Evolutionary conservation across 2,888 invertebrate genomes (phyloP), one percentile per base, ranked within the genome.

Genomic region (Branchellion lobata): DNA sequence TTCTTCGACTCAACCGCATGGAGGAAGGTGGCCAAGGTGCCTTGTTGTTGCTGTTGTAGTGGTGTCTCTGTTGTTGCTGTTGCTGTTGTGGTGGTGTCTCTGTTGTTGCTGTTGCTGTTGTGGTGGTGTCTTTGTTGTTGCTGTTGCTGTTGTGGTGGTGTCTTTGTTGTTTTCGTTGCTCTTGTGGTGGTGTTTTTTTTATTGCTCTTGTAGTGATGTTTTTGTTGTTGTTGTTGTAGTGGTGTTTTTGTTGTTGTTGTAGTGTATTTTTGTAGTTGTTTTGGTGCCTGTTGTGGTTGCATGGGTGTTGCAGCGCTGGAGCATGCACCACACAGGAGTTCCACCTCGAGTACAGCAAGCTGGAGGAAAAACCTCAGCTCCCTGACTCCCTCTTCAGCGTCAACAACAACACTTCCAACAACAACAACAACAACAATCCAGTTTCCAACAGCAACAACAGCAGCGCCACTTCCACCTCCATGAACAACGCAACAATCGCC

Each of bases 1-100:
- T 96, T 96, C 90, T 99, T 99, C 89, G 99, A 99, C 90, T 95
- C 95, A 87, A 94, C 95, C 89, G 96, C 94, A 90, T 99, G 99
- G 98, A 91, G 97, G 88, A 98, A 97, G 91, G 95, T 96, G 88
- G 93, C 96, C 87, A 98, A 97, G 47, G 47, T 47, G 47, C 11
- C 11, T 14, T 14, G 47, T 14, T 8, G 47, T 47, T 8, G 47
- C 18, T 47, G 47, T 47, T 8, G 47, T 14, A 47, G 47, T 8
- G 18, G 18, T 8, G 11, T 47, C 11, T 47, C 47, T 14, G 47
- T 47, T 47, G 47, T 8, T 47, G 47, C 18, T 8, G 18, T 8
- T 8, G 47, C 11, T 47, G 47, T 47, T 14, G 8, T 8, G 47
- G 8, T 47, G 47, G 47, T 8, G 8, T 47, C 8, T 14, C 18